These are phyloP conservation scores for Balearica regulorum DNA, from an alignment of 2,797 vertebrate species.

Conservation along the genomic window DNA sequence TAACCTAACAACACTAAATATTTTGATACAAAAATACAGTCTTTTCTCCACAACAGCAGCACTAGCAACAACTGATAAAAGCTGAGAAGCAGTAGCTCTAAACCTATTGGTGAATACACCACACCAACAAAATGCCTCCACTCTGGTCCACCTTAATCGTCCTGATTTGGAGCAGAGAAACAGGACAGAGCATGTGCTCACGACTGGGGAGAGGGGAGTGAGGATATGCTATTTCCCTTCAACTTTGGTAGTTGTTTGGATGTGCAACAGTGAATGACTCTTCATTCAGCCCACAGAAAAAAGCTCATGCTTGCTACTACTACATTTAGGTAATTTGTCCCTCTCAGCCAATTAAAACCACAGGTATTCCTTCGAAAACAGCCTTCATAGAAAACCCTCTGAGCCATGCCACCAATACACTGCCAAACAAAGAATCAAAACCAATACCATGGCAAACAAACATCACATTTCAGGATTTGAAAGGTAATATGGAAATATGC, in stretches of 20 bases:
- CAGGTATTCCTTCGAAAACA: not conserved
- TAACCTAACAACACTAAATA: not conserved
- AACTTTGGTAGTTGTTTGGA: not conserved
- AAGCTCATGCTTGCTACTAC: not conserved
- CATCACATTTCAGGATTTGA: not conserved
- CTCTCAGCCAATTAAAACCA: not conserved
- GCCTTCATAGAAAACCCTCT: not conserved
- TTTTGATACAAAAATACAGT: not conserved
- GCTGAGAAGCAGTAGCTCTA: not conserved
- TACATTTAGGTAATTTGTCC: not conserved
- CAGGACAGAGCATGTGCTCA: accelerated
- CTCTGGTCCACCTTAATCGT: not conserved
- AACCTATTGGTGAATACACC: not conserved
- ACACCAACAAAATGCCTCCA: not conserved
- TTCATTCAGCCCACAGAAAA: not conserved
- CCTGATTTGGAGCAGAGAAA: not conserved
- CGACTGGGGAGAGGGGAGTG: accelerated
- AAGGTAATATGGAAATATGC: not conserved
- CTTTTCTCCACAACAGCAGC: not conserved
- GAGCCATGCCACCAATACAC: not conserved
- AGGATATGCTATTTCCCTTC: not conserved
- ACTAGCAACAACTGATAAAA: not conserved
- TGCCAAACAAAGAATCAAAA: not conserved
- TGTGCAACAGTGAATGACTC: not conserved
- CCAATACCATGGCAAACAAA: not conserved